A percentile compares a stretch with the other conserved stretches of the same genome.
Evolutionary conservation across 2,113 vertebrate species (phyloP).

Genomic region (Phocoena sinus): DNA sequence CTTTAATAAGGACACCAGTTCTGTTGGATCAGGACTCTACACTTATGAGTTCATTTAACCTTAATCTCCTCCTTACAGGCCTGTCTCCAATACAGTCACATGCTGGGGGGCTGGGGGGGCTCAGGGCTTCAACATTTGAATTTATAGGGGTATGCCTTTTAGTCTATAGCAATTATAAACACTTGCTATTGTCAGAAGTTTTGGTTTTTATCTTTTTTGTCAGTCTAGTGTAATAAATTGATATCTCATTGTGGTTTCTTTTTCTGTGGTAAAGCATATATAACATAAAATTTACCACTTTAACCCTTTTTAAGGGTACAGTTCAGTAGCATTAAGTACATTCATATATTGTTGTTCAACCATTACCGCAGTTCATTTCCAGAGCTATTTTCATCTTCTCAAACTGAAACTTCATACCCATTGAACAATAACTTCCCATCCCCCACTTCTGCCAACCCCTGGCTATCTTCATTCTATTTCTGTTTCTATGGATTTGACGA

Average conservation of each 20-base stretch:
- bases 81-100: not conserved
- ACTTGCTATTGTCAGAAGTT: not conserved
- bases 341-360: not conserved
- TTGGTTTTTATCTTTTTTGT: not conserved
- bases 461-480: not conserved
- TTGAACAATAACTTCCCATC: not conserved
- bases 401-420: not conserved
- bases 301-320: not conserved
- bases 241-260: not conserved
- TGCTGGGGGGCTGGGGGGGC: fast-evolving
- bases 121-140: not conserved
- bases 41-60: not conserved
- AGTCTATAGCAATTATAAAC: not conserved
- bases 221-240: not conserved
- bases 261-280: not conserved
- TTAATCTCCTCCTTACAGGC: not conserved
- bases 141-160: not conserved
- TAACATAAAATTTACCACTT: not conserved
- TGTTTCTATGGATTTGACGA: not conserved
- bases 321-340: not conserved
- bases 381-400: not conserved
- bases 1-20: not conserved
- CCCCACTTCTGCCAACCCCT: not conserved
- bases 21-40: not conserved
- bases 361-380: not conserved